Base-by-base conservation (phyloP, 2,113 vertebrate species). In the Callocephalon fimbriatum region DNA sequence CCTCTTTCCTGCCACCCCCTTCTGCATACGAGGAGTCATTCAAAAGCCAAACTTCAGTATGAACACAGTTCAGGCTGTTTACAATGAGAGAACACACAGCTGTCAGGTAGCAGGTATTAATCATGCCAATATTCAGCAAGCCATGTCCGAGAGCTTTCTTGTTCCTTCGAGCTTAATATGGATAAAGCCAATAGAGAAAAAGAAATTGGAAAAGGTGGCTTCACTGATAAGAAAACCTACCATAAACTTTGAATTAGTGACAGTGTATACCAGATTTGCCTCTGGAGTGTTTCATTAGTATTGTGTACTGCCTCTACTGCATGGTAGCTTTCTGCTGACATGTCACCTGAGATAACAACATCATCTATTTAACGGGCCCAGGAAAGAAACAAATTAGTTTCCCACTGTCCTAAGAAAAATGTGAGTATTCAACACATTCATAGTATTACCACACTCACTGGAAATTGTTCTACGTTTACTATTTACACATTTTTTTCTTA, bases 201-300 rank as follows among this genome's bases (percentile, higher is more conserved):
- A 97, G 95, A 96, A 98, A 97, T 95, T 91, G 96, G 93, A 95
- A 98, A 98, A 98, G 97, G 96, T 97, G 97, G 79, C 75, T 98
- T 87, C 71, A 31, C 95, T 97, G 98, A 98, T 98, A 98, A 98
- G 98, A 78, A 97, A 97, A 86, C 89, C 97, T 68, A 47, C 93
- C 95, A 89, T 96, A 88, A 97, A 97, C 91, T 96, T 75, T 88
- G 96, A 97, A 97, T 98, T 97, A 98, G 88, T 94, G 94, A 82
- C 94, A 90, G 74, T 84, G 82, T 79, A 58, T 81, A 90, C 72
- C 48, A 96, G 97, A 90, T 96, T 98, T 94, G 66, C 83, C 94
- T 96, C 89, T 93, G 81, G 89, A 96, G 90, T 80, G 76, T 97
- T 97, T 95, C 73, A 88, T 91, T 96, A 93, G 91, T 95, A 91